Percentiles rank a stretch among this genome's conserved stretches.
phyloP scores from a whole-genome alignment of 1,140 invertebrate species.

The Diplogasteroides magnus region DNA sequence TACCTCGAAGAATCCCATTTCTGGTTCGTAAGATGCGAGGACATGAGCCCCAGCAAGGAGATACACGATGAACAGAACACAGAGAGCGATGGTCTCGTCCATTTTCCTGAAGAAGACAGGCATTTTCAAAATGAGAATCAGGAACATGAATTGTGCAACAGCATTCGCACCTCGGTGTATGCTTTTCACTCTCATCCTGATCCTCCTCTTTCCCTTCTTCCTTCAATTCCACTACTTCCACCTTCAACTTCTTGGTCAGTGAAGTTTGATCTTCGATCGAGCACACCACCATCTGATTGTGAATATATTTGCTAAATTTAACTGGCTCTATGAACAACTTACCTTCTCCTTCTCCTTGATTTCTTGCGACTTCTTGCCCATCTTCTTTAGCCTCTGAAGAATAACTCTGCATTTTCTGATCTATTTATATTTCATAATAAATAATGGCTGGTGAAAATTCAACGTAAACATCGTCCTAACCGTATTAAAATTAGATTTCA shows the following conservation, averaged over 20 bases:
- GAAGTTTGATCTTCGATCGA: too few species aligned
- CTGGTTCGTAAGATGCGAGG: slow-evolving; percentile 32
- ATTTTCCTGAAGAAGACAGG: slow-evolving; percentile 12
- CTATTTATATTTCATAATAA: too few species aligned
- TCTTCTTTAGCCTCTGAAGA: slow-evolving; percentile 11
- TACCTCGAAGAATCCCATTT: slow-evolving; percentile 37
- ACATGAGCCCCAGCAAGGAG: slow-evolving; percentile 34
- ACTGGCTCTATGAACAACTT: too few species aligned
- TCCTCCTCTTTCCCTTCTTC: slow-evolving; percentile 18
- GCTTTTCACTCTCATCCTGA: slow-evolving; percentile 20
- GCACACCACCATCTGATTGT: too few species aligned
- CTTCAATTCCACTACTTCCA: slow-evolving; percentile 1
- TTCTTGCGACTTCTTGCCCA: slow-evolving; percentile 13
- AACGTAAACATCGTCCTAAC: too few species aligned
- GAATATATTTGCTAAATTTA: too few species aligned
- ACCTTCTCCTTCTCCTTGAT: slow-evolving; percentile 7
- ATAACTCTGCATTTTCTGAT: too few species aligned
- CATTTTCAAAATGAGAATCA: background rate
- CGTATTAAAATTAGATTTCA: too few species aligned
- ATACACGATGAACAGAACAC: slow-evolving; percentile 40
- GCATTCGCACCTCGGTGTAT: slow-evolving; percentile 11
- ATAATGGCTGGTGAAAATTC: too few species aligned
- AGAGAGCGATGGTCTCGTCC: slow-evolving; percentile 28
- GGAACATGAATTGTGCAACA: background rate
- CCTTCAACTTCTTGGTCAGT: slow-evolving; percentile 6